Base-by-base conservation (phyloP, 2,888 invertebrate genomes). In the Cerastis rubricosa region DNA sequence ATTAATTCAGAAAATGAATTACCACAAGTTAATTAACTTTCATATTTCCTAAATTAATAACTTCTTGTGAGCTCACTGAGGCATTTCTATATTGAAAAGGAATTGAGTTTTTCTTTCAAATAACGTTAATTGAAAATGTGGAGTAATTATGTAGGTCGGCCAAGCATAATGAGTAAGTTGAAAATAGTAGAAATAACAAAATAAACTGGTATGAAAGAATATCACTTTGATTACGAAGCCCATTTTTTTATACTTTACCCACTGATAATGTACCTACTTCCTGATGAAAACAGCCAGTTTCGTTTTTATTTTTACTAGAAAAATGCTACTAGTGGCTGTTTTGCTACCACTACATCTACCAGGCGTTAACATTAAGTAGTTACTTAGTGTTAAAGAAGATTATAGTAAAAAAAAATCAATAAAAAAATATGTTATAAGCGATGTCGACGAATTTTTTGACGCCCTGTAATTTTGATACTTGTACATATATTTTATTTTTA, bases 11-110 rank as follows among this genome's bases (percentile, higher is more conserved):
- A 35, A 84, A 78, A 85, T 72, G 74, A 76, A 84, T 84, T 68
- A 85, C 63, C 49, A 40, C 61, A 64, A 61, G 66, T 74, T 76
- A 85, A 85, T 84, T 85, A 72, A 82, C 72, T 76, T 81, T 82
- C 68, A 63, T 69, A 78, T 81, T 85, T 66, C 67, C 59, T 71
- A 51, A 19, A 81, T 74, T 71, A 49, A 75, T 76, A 68, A 75
- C 43, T 74, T 74, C 70, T 85, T 67, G 61, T 65, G 78, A 51
- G 49, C 29, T 74, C n/a, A 49, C 43, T 40, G 51, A 47, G 59
- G 49, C 73, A 57, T 25, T 70, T 54, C 12, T 40, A 66, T 81
- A 76, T 70, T 82, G 25, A 70, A 81, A 76, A 47, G n/a, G 40
- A 70, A 70, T 49, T 66, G 35, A 47, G 19, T 70, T 66, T 69